These are phyloP conservation scores for Myotis daubentonii DNA, from an alignment of 2,797 vertebrate species.

Conservation along the genomic window DNA sequence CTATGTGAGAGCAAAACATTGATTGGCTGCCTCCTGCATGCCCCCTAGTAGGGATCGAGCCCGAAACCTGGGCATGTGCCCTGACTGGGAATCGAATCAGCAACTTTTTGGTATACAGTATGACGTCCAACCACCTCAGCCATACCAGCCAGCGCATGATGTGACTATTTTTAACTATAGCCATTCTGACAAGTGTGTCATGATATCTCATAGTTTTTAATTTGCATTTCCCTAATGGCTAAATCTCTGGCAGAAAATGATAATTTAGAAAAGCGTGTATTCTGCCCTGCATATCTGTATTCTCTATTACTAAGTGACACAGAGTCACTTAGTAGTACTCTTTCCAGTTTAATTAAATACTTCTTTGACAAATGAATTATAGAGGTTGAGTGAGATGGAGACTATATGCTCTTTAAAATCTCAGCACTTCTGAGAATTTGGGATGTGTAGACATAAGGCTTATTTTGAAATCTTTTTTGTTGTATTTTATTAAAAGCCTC, in stretches of 20 bases:
- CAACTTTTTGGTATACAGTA: neutral
- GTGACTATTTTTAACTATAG: neutral
- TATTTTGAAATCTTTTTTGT: slow-evolving; percentile 29
- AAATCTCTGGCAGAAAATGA: slow-evolving; percentile 7
- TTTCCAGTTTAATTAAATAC: neutral
- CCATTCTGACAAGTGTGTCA: neutral
- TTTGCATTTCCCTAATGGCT: neutral
- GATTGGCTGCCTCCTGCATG: neutral
- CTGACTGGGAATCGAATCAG: neutral
- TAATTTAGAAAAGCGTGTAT: neutral
- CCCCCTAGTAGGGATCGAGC: too few relatives aligned
- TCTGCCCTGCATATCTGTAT: neutral
- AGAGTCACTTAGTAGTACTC: neutral
- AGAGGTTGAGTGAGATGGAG: neutral
- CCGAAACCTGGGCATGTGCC: too few relatives aligned
- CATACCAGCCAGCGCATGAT: neutral
- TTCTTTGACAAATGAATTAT: neutral
- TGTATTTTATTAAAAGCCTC: slow-evolving; percentile 17
- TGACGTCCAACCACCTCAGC: neutral
- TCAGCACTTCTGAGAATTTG: neutral
- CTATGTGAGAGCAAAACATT: neutral
- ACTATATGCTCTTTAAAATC: neutral
- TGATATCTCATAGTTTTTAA: neutral
- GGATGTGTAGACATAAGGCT: neutral
- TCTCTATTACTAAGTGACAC: neutral